These are phyloP conservation scores for Pseudopipra pipra DNA, from an alignment of 2,113 vertebrate species.

Conservation along the genomic window DNA sequence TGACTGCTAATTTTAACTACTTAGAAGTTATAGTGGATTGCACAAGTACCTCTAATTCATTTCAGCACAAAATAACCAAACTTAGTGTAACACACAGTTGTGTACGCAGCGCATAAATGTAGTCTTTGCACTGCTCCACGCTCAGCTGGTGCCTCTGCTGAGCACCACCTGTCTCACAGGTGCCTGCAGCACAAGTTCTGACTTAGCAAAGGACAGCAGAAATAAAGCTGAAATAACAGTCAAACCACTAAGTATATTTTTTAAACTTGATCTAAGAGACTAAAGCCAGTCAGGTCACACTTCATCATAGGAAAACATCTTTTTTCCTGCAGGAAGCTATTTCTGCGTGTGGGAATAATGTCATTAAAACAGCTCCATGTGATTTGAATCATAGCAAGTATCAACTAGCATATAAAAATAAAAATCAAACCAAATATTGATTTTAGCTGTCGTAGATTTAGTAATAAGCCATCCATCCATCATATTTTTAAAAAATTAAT, in stretches of 20 bases:
- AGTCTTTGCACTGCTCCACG: not conserved
- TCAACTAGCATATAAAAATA: not conserved
- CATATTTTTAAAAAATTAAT: not conserved
- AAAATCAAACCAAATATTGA: not conserved
- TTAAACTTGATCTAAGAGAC: not conserved
- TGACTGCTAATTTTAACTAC: not conserved
- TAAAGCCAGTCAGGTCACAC: not conserved
- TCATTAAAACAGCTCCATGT: not conserved
- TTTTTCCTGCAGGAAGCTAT: not conserved
- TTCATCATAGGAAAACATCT: not conserved
- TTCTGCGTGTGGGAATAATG: not conserved
- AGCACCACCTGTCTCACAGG: not conserved
- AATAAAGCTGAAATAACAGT: not conserved
- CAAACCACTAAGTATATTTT: not conserved
- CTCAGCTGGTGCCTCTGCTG: not conserved
- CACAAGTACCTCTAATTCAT: not conserved
- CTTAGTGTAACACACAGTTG: not conserved
- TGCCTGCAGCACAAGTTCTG: not conserved
- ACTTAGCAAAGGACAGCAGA: not conserved
- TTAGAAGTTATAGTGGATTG: not conserved
- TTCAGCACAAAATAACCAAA: not conserved
- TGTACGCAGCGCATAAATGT: rapidly evolving
- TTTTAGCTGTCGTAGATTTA: not conserved
- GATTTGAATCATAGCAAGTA: not conserved
- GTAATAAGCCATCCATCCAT: not conserved